phyloP scores from a whole-genome alignment of 2,797 vertebrate species.

The Perodicticus potto region DNA sequence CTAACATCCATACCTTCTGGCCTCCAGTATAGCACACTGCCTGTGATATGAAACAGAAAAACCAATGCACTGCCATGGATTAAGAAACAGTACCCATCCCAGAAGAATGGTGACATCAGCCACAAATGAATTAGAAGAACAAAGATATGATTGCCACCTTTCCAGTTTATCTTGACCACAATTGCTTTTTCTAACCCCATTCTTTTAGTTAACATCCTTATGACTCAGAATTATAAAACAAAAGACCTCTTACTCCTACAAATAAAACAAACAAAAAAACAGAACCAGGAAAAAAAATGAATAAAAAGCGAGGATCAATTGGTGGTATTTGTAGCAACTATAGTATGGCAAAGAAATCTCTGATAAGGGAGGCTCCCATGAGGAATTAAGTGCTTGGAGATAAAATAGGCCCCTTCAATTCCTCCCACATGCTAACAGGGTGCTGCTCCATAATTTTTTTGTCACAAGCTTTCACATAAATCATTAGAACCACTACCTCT shows the following conservation, averaged over 20 bases:
- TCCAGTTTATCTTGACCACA: background rate
- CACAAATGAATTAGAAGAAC: background rate
- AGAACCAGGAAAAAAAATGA: background rate
- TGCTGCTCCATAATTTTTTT: slow-evolving; percentile 80
- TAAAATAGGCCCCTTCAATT: slow-evolving; percentile 75
- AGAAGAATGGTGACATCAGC: background rate
- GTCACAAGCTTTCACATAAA: slow-evolving; percentile 81
- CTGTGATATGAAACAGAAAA: background rate
- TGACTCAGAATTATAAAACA: background rate
- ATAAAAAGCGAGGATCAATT: background rate
- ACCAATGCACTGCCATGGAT: background rate
- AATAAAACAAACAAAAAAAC: background rate
- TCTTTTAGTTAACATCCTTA: background rate
- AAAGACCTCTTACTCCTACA: background rate
- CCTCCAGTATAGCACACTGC: no score
- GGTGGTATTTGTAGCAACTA: slow-evolving; percentile 55
- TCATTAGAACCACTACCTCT: slow-evolving; percentile 75
- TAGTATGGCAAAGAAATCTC: background rate
- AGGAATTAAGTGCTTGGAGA: slow-evolving; percentile 65
- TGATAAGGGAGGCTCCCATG: background rate
- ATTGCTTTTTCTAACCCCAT: background rate
- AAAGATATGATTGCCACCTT: background rate
- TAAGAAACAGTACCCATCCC: background rate
- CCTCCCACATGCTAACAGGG: slow-evolving; percentile 31
- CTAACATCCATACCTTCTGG: background rate